phyloP scores from a whole-genome alignment of 2,113 vertebrate species.

The Ifrita kowaldi region DNA sequence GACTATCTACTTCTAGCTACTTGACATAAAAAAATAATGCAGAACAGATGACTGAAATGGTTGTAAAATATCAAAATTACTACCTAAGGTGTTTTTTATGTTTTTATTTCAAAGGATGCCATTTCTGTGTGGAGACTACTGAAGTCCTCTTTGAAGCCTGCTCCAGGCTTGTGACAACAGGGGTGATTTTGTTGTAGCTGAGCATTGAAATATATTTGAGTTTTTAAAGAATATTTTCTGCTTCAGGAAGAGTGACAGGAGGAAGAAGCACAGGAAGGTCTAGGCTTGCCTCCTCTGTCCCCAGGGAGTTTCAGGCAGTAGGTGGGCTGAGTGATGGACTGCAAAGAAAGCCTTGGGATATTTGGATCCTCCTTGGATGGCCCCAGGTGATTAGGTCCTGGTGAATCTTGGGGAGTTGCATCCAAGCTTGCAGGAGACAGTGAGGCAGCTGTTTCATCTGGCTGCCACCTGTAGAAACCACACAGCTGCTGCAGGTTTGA shows the following conservation, averaged over 20 bases:
- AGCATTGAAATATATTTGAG: neutral
- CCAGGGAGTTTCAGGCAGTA: neutral
- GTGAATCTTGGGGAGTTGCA: neutral
- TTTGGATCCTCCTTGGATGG: neutral
- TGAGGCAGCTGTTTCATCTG: neutral
- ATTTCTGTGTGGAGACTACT: neutral
- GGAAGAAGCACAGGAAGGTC: neutral
- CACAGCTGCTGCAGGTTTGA: neutral
- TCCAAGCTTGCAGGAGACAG: neutral
- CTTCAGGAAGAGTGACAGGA: neutral
- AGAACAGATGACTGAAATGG: slow-evolving; percentile 10
- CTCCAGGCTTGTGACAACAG: neutral
- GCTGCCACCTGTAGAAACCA: neutral
- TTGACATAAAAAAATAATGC: neutral
- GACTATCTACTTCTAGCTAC: neutral
- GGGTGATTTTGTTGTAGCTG: neutral
- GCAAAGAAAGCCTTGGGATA: neutral
- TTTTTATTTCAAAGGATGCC: neutral
- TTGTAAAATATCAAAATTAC: neutral
- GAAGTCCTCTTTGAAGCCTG: neutral
- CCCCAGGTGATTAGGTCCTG: neutral
- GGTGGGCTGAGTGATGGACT: neutral
- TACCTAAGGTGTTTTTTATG: neutral
- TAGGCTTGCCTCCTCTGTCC: neutral
- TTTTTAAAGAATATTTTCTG: neutral